phyloP scores from a whole-genome alignment of 2,888 invertebrate species.

The Conchocele bisecta region DNA sequence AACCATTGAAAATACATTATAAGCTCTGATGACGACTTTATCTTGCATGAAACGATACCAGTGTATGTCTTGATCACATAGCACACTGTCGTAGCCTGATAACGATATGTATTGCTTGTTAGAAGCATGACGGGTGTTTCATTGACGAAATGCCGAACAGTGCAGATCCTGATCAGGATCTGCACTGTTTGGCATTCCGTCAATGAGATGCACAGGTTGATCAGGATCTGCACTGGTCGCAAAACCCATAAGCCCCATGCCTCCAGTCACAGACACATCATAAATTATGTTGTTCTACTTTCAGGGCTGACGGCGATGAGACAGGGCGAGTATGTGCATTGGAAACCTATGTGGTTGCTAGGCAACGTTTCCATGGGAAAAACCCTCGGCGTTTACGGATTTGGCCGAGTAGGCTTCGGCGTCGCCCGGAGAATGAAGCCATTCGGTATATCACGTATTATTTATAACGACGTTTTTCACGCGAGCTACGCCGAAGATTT shows the following conservation, averaged over 20 bases:
- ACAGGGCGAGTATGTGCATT: conserved; percentile 92
- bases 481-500: conserved; percentile 85
- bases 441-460: conserved; percentile 88
- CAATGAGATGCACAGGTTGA: too few relatives aligned
- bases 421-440: conserved; percentile 90
- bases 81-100: too few relatives aligned
- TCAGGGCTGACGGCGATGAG: conserved; percentile 77
- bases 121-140: too few relatives aligned
- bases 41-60: too few relatives aligned
- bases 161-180: too few relatives aligned
- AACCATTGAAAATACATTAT: too few relatives aligned
- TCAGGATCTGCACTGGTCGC: too few relatives aligned
- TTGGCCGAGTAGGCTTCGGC: conserved; percentile 85
- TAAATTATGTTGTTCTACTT: neutral
- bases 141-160: too few relatives aligned
- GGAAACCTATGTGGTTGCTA: conserved; percentile 95
- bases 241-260: neutral
- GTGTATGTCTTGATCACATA: too few relatives aligned
- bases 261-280: neutral
- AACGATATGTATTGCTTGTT: too few relatives aligned
- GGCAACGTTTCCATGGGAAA: conserved; percentile 91
- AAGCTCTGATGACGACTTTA: too few relatives aligned
- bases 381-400: conserved; percentile 86
- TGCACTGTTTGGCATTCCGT: too few relatives aligned
- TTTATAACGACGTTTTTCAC: conserved; percentile 89